Evolutionary conservation across 2,888 invertebrate species (phyloP), one percentile per base, ranked within the genome.

Genomic region (Megastigmus dorsalis): DNA sequence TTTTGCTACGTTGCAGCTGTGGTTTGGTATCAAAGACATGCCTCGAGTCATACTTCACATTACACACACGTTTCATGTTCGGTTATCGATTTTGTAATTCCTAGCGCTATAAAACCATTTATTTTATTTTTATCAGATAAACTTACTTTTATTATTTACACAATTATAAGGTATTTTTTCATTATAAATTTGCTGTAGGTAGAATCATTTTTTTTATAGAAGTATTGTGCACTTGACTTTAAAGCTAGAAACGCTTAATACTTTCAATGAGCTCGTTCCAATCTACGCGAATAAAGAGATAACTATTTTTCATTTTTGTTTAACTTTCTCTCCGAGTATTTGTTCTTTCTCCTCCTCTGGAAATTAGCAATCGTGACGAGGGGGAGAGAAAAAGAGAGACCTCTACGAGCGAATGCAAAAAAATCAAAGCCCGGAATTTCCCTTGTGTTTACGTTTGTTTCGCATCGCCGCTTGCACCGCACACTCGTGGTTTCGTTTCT

Each of bases 11-110:
- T 66, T 59, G 48, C 28, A 59, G 41, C n/a, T n/a, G 57, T 72
- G 30, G 50, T 59, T 66, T 71, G 63, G 66, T 66, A 48, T 72
- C 72, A 72, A 72, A 57, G 72, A 72, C 33, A 72, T 66, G 52
- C 59, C 48, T 41, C 5, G 18, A 48, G 15, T 20, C 45, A 62
- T 62, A 43, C 13, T 52, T 60, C 20, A 10, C 50, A 41, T 50
- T 59, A 68, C 57, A 9, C 52, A 20, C 18, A 13, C 57, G 26
- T 36, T 26, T 67, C 48, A 28, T 18, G 36, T 48, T 1, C 45
- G 10, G 20, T 55, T 9, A 20, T 50, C 33, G 13, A 15, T 28
- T 28, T 30, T 28, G 41, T 18, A 28, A 9, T 54, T 28, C 20
- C n/a, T n/a, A n/a, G n/a, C n/a, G n/a, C n/a, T 13, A 7, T 13